These are phyloP conservation scores for Pseudorectes ferrugineus DNA, from an alignment of 2,113 vertebrate species.

Conservation along the genomic window DNA sequence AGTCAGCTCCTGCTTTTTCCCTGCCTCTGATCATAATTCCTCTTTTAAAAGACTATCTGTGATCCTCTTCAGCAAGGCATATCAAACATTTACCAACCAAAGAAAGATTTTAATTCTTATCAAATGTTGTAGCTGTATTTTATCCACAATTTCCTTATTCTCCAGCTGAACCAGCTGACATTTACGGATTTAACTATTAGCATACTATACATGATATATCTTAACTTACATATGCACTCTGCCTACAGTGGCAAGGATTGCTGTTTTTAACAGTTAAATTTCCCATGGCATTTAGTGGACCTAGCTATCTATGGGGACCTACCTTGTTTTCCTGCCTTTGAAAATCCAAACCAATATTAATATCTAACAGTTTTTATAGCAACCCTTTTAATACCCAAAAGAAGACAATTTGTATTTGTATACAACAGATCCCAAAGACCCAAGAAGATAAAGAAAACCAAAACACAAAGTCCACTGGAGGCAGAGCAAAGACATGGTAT, in stretches of 20 bases:
- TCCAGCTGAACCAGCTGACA: not conserved
- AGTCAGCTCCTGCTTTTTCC: not conserved
- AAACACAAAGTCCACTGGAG: not conserved
- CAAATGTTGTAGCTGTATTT: not conserved
- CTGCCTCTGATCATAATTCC: not conserved
- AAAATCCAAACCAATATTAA: not conserved
- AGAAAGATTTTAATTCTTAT: not conserved
- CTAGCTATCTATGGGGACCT: not conserved
- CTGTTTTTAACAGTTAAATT: not conserved
- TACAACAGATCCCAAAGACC: not conserved
- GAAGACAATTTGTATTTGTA: not conserved
- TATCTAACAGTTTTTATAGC: not conserved
- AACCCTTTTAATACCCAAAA: not conserved
- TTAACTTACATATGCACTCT: not conserved
- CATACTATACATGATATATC: not conserved
- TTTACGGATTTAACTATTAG: not conserved
- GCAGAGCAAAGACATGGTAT: not conserved
- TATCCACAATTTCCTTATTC: not conserved
- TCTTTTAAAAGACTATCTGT: not conserved
- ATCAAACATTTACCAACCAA: not conserved
- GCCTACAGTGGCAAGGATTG: not conserved
- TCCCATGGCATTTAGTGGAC: not conserved
- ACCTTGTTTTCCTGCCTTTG: not conserved
- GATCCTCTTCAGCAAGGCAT: not conserved
- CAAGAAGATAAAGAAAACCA: not conserved